Evolutionary conservation across 2,797 vertebrate genomes (phyloP).

Genomic region (Luscinia luscinia): DNA sequence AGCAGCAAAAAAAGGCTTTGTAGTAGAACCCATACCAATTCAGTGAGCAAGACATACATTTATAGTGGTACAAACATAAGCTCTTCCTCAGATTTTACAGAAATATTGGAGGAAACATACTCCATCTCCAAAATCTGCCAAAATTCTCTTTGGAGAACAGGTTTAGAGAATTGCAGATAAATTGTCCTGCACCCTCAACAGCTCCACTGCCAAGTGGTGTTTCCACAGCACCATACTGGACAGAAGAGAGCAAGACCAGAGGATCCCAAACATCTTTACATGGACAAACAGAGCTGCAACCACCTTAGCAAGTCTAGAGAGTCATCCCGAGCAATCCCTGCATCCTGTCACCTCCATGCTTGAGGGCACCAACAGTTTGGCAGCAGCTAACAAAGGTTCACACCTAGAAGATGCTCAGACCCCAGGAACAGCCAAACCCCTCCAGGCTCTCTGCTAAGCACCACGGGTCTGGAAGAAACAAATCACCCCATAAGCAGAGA

Average conservation of each 20-base stretch:
- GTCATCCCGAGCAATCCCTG: neutral
- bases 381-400: neutral
- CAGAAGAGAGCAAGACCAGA: neutral
- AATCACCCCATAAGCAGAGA: neutral
- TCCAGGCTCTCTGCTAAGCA: neutral
- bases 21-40: neutral
- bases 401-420: neutral
- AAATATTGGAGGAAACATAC: neutral
- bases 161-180: neutral
- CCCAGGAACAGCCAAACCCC: fast-evolving
- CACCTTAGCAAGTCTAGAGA: neutral
- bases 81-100: neutral
- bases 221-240: fast-evolving
- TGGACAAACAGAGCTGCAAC: neutral
- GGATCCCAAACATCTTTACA: neutral
- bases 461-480: neutral
- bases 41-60: neutral
- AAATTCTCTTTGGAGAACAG: neutral
- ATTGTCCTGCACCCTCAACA: neutral
- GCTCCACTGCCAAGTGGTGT: neutral
- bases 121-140: neutral
- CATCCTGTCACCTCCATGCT: neutral
- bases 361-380: neutral
- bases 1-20: neutral
- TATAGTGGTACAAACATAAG: neutral